These are phyloP conservation scores for Cerastis leucographa DNA, from an alignment of 2,888 invertebrate genomes.

Conservation along the genomic window DNA sequence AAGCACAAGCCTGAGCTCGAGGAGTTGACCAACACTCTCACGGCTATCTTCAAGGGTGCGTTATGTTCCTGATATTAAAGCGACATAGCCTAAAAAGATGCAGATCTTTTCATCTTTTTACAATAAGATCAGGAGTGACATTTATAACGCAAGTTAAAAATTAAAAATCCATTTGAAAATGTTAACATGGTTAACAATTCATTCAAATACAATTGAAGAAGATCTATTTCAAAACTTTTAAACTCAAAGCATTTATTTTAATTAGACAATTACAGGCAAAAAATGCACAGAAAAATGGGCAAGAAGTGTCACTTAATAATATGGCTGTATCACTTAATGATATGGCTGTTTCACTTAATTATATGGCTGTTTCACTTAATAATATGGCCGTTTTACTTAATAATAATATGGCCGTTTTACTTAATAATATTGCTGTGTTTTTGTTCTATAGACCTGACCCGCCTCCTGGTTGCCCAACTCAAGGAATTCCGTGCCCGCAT, in stretches of 20 bases:
- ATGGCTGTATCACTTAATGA: not conserved
- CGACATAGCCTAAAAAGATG: not conserved
- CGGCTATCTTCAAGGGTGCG: slow-evolving; percentile 89
- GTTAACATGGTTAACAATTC: no score
- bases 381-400: no score
- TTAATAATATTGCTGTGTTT: not conserved
- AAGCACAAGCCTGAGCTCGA: slow-evolving; percentile 92
- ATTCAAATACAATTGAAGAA: no score
- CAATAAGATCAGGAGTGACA: no score
- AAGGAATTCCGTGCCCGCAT: slow-evolving; percentile 84
- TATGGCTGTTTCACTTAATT: not conserved
- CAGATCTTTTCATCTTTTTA: no score
- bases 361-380: not conserved
- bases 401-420: not conserved
- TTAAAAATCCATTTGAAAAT: not conserved
- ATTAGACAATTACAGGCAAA: no score
- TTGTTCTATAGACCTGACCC: slow-evolving; percentile 81
- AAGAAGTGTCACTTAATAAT: not conserved
- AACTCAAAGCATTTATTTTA: no score
- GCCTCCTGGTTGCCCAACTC: slow-evolving; percentile 82
- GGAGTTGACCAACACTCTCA: slow-evolving; percentile 89
- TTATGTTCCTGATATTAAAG: not conserved
- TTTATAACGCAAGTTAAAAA: not conserved
- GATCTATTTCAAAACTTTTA: no score
- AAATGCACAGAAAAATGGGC: no score